A percentile compares a stretch with the other conserved stretches of the same genome.
phyloP scores from a whole-genome alignment of 2,797 vertebrate species.

The Poeciliopsis gracilis region DNA sequence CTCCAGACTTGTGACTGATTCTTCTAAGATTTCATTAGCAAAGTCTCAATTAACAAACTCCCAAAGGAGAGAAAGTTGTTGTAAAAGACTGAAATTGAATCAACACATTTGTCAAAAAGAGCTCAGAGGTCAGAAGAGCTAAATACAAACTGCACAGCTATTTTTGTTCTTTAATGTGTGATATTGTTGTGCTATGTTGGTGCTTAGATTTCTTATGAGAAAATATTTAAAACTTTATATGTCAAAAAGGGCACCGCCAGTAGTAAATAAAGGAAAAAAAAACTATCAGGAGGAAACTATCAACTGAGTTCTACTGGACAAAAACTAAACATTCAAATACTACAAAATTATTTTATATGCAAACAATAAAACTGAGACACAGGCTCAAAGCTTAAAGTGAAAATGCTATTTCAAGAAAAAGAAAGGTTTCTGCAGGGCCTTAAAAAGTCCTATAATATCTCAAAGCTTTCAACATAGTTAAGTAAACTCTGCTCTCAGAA shows the following conservation, averaged over 20 bases:
- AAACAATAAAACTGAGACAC: background rate
- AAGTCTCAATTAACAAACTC: constrained; percentile 71
- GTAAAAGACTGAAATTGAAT: constrained; percentile 67
- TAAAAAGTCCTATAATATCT: background rate
- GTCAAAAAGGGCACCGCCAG: background rate
- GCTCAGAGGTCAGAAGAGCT: constrained; percentile 43
- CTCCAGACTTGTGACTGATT: constrained; percentile 25
- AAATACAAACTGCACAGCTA: constrained; percentile 45
- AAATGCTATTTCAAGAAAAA: background rate
- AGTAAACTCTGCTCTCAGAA: background rate
- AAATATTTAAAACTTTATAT: background rate
- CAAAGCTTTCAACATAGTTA: background rate
- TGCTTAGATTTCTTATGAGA: background rate
- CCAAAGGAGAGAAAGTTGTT: constrained; percentile 56
- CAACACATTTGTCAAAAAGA: constrained; percentile 62
- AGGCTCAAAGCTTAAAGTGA: background rate
- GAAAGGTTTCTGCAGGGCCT: background rate
- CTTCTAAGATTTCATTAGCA: constrained; percentile 55
- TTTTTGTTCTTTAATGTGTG: background rate
- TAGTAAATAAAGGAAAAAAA: background rate
- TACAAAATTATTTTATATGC: background rate
- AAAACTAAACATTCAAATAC: background rate
- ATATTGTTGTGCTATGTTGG: background rate
- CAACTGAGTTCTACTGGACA: background rate
- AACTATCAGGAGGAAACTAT: background rate